A percentile compares a stretch with the other conserved stretches of the same genome.
Conservation (phyloP, 2,113 vertebrate species). For the Hippocampus mohnikei region DNA sequence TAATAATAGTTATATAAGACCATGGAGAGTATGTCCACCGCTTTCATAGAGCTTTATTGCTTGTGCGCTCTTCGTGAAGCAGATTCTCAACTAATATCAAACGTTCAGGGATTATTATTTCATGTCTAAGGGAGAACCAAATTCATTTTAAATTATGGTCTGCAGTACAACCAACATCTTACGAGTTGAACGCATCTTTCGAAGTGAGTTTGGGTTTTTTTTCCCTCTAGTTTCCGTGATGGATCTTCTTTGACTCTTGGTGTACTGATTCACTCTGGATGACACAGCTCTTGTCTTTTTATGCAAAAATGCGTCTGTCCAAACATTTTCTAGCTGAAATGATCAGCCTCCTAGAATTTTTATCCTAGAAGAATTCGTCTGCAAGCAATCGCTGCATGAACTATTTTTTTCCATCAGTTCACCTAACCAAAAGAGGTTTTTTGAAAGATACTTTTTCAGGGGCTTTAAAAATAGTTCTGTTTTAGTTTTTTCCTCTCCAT, state of each 20-base stretch:
- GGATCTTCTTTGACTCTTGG: not conserved
- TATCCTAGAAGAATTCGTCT: not conserved
- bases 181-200: not conserved
- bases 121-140: not conserved
- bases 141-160: not conserved
- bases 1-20: not conserved
- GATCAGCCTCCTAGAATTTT: not conserved
- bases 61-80: not conserved
- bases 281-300: not conserved
- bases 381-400: not conserved
- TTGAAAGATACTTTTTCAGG: slow-evolving; percentile 8
- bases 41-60: not conserved
- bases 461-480: slow-evolving; percentile 1
- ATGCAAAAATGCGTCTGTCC: not conserved
- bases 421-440: not conserved
- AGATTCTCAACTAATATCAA: not conserved
- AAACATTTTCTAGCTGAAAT: not conserved
- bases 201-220: not conserved
- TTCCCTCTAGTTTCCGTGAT: not conserved
- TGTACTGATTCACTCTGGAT: not conserved
- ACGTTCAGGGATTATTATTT: not conserved
- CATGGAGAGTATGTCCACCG: not conserved
- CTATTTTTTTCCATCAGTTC: not conserved
- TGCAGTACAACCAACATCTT: not conserved
- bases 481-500: not conserved